Base-by-base conservation (phyloP, 2,113 vertebrate genomes). In the Parotia lawesii region DNA sequence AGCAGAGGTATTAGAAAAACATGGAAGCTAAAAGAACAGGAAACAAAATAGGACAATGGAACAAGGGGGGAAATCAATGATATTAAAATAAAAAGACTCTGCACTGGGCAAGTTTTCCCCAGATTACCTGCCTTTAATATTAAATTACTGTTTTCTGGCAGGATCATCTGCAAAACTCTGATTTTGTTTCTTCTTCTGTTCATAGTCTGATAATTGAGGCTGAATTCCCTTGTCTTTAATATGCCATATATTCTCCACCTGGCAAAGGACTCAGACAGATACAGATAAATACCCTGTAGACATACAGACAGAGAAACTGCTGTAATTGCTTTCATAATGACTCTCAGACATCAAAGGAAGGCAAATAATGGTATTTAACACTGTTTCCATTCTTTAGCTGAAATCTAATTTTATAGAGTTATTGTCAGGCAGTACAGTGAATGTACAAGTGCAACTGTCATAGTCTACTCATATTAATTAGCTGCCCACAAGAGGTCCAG, bases 291-390 rank as follows among this genome's bases (percentile, higher is more conserved):
- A 98, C 97, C 97, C 98, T 96, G 90, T 97, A 98, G 98, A 98
- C 97, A 96, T 95, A 97, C 96, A 97, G 98, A 98, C 97, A 98
- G 98, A 98, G 97, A 98, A 98, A 98, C 97, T 93, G 97, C 98
- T 98, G 98, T 98, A 98, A 98, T 98, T 98, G 98, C 98, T 97
- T 98, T 97, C 97, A 97, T 98, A 98, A 98, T 98, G 98, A 98
- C 97, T 98, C 97, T 89, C 96, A 97, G 97, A 98, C 98, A 98
- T 98, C 97, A 98, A 98, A 98, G 97, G 97, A 94, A 97, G 98
- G 97, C 98, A 98, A 98, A 98, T 98, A 98, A 98, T 98, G 98
- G 98, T 98, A 98, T 98, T 98, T 98, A 98, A 98, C 98, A 98
- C 97, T 98, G 97, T 98, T 98, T 98, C 98, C 97, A 98, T 98